phyloP scores from a whole-genome alignment of 2,888 invertebrate species.

The Andrena praecox region DNA sequence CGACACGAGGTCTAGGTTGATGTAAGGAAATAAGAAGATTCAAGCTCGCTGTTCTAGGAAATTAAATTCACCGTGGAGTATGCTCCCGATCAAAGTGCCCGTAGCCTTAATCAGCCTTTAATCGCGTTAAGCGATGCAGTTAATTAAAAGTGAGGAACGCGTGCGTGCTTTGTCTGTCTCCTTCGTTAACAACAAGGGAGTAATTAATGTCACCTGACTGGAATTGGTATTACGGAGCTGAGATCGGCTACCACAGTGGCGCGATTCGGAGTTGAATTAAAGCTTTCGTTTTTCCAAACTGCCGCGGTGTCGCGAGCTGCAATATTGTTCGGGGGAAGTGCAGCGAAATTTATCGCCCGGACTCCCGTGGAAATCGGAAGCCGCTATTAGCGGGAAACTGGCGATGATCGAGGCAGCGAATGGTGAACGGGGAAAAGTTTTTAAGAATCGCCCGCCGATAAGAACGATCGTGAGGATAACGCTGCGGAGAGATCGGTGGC shows the following conservation, averaged over 20 bases:
- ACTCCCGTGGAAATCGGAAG: conserved; percentile 1
- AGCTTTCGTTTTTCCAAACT: too few species aligned
- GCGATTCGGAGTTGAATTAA: background rate
- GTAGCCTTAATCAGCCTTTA: background rate
- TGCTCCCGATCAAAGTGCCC: too few species aligned
- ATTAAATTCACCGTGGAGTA: too few species aligned
- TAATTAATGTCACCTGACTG: background rate
- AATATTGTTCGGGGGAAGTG: background rate
- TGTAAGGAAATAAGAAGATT: too few species aligned
- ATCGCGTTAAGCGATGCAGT: background rate
- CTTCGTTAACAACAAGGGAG: background rate
- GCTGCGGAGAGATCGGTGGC: conserved; percentile 35
- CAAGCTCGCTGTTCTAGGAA: too few species aligned
- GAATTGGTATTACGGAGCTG: background rate
- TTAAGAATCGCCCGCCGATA: conserved; percentile 42
- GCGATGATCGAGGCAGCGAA: conserved; percentile 12
- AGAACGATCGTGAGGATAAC: conserved; percentile 39
- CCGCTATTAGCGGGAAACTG: background rate
- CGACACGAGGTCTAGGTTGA: too few species aligned
- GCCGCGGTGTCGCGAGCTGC: too few species aligned
- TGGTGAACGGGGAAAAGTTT: conserved; percentile 18
- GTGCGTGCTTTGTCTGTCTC: background rate
- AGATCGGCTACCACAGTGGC: too few species aligned
- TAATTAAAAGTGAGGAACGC: background rate
- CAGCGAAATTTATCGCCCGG: conserved; percentile 6